Conservation (phyloP, 2,888 invertebrate species). For the Dione juno region DNA sequence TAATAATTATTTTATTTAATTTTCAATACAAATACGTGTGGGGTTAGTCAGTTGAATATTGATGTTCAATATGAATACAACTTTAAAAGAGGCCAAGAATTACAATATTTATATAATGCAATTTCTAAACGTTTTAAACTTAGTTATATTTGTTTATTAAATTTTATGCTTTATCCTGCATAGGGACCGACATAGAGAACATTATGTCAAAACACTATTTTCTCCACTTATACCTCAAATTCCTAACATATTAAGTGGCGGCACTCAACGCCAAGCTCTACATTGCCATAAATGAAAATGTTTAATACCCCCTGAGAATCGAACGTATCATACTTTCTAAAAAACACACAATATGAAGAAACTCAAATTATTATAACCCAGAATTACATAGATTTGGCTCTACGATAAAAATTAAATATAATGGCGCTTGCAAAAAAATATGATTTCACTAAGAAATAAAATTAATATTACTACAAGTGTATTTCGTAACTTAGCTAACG, state of each 20-base stretch:
- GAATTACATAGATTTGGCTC: constrained; percentile 8
- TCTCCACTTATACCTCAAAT: not conserved
- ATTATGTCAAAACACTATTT: not conserved
- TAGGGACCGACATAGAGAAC: not conserved
- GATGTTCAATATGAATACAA: too few relatives aligned
- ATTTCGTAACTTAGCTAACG: constrained; percentile 42
- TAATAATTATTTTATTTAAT: too few relatives aligned
- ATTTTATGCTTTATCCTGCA: too few relatives aligned
- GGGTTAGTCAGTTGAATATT: too few relatives aligned
- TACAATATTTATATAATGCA: too few relatives aligned
- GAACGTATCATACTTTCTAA: not conserved
- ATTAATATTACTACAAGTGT: constrained; percentile 4
- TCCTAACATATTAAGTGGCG: too few relatives aligned
- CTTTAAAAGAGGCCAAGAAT: too few relatives aligned
- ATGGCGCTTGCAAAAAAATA: constrained; percentile 4
- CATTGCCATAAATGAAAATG: not conserved
- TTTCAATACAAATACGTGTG: too few relatives aligned
- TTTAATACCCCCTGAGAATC: too few relatives aligned
- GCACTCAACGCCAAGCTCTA: too few relatives aligned
- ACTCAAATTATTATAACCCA: not conserved
- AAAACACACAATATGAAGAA: not conserved
- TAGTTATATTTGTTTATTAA: too few relatives aligned
- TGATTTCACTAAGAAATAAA: constrained; percentile 19
- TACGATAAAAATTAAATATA: constrained; percentile 21
- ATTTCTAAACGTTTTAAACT: too few relatives aligned